A percentile compares a stretch with the other conserved stretches of the same genome.
These are phyloP conservation scores for Equus quagga DNA, from an alignment of 2,113 vertebrate species.

Conservation along the genomic window DNA sequence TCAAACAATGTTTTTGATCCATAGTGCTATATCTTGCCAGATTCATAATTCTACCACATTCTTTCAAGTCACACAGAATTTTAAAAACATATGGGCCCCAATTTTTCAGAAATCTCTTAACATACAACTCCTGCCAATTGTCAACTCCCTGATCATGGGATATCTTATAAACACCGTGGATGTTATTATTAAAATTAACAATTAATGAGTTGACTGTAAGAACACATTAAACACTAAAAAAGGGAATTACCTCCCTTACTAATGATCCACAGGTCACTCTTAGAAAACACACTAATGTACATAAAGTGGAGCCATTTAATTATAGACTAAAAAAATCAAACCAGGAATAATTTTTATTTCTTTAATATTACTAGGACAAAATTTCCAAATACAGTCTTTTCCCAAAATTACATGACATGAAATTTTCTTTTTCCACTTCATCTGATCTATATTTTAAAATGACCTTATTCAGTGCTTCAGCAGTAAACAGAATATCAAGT, in stretches of 20 bases:
- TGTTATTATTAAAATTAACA: slow-evolving; percentile 59
- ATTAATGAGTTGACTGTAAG: slow-evolving; percentile 30
- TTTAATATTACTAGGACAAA: slow-evolving; percentile 42
- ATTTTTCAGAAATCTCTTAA: slow-evolving; percentile 62
- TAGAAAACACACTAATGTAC: slow-evolving; percentile 19
- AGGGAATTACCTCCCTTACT: neutral
- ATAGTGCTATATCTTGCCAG: slow-evolving; percentile 50
- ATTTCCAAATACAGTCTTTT: slow-evolving; percentile 33
- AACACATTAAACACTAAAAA: slow-evolving; percentile 38
- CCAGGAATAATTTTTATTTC: slow-evolving; percentile 23
- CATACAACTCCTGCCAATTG: slow-evolving; percentile 58
- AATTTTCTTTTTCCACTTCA: slow-evolving; percentile 47
- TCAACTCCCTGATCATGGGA: slow-evolving; percentile 45
- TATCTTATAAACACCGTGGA: slow-evolving; percentile 23
- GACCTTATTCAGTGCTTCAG: slow-evolving; percentile 15
- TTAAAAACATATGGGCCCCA: slow-evolving; percentile 71
- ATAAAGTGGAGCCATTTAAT: neutral
- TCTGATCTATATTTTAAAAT: slow-evolving; percentile 56
- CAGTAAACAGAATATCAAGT: slow-evolving; percentile 42
- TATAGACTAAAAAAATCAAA: neutral
- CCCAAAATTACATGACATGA: slow-evolving; percentile 1
- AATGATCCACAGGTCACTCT: neutral
- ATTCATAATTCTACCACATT: slow-evolving; percentile 70
- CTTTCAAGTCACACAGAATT: slow-evolving; percentile 72
- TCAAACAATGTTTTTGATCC: slow-evolving; percentile 68